Percentiles rank a stretch among this genome's conserved stretches.
Conservation (phyloP, 2,888 invertebrate species). For the Argyra leucocephala region DNA sequence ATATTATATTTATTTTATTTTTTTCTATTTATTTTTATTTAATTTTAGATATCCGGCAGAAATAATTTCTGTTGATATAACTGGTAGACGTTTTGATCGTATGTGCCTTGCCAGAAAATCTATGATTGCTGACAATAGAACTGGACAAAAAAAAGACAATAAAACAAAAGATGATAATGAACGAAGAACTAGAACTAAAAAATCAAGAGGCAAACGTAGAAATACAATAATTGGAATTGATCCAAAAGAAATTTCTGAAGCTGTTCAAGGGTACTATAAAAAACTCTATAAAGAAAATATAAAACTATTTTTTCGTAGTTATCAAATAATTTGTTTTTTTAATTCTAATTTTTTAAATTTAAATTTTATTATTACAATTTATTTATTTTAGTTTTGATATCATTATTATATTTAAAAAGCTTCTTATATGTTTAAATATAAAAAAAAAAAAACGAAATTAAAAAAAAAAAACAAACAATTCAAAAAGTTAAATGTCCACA, state of each 20-base stretch:
- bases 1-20: too few species aligned
- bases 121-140: conserved; percentile 40
- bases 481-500: too few species aligned
- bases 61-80: conserved; percentile 79
- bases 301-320: conserved; percentile 11
- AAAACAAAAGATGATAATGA: conserved; percentile 42
- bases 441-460: too few species aligned
- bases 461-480: too few species aligned
- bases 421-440: background rate
- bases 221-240: conserved; percentile 87
- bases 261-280: conserved; percentile 67
- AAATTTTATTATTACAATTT: conserved; percentile 13
- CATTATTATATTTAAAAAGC: background rate
- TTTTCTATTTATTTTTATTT: background rate
- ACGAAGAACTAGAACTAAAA: conserved; percentile 60
- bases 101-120: conserved; percentile 82
- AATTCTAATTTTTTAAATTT: conserved; percentile 14
- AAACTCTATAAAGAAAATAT: too few species aligned
- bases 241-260: conserved; percentile 79
- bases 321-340: conserved; percentile 2
- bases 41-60: conserved; percentile 68
- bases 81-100: conserved; percentile 77
- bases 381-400: background rate
- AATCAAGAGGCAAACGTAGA: conserved; percentile 72
- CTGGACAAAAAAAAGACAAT: conserved; percentile 32